These are phyloP conservation scores for Chlorodrepanis virens DNA, from an alignment of 2,113 vertebrate genomes.

Conservation along the genomic window DNA sequence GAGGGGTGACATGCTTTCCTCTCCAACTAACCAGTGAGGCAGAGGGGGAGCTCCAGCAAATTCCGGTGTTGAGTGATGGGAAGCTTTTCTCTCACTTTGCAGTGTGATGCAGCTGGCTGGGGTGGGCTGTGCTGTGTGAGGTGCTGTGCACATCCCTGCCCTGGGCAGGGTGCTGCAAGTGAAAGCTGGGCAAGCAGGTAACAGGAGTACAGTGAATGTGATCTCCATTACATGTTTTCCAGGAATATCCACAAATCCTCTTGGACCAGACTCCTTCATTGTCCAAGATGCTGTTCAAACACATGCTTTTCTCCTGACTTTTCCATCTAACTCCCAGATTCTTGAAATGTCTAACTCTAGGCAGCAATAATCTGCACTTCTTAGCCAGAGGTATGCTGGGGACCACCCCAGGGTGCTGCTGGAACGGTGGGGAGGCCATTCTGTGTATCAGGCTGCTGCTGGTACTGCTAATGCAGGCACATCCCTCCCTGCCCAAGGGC, in stretches of 20 bases:
- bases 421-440: neutral
- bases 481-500: neutral
- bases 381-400: neutral
- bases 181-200: accelerated
- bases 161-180: neutral
- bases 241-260: neutral
- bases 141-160: neutral
- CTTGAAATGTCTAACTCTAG: neutral
- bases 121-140: neutral
- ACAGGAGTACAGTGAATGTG: neutral
- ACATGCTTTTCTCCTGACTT: neutral
- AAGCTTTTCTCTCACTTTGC: neutral
- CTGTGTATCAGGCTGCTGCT: neutral
- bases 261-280: neutral
- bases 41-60: neutral
- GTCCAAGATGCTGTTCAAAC: neutral
- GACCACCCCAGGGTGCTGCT: neutral
- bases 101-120: neutral
- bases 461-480: neutral
- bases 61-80: neutral
- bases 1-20: neutral
- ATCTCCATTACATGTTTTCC: neutral
- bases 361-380: neutral
- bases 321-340: neutral
- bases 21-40: neutral